Evolutionary conservation across 2,888 invertebrate species (phyloP).

Genomic region (Drosophila putrida): DNA sequence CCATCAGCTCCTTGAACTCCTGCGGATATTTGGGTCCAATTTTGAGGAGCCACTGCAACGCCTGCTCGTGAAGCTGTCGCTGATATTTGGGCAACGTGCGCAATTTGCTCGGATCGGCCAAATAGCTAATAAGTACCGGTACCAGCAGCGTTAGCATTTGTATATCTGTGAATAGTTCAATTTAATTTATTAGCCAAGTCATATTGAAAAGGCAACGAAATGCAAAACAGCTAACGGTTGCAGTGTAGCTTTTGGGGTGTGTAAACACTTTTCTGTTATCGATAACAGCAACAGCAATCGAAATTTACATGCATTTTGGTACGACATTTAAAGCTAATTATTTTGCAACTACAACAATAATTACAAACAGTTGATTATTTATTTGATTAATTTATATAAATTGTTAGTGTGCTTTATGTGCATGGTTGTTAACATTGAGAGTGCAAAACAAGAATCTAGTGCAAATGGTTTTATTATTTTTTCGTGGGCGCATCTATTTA

Average conservation of each 20-base stretch:
- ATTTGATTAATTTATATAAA: constrained; percentile 13
- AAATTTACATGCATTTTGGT: constrained; percentile 54
- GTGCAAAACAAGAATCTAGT: constrained; percentile 48
- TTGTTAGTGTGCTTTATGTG: constrained; percentile 30
- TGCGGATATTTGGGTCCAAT: constrained; percentile 97
- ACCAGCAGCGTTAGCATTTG: constrained; percentile 95
- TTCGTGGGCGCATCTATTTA: constrained; percentile 81
- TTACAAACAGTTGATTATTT: constrained; percentile 15
- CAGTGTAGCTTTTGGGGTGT: background rate
- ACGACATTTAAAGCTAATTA: constrained; percentile 71
- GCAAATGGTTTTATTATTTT: constrained; percentile 35
- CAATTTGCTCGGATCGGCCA: constrained; percentile 90
- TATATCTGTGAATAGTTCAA: constrained; percentile 88
- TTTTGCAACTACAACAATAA: constrained; percentile 44
- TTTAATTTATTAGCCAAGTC: background rate
- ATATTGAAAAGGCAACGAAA: background rate
- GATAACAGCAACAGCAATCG: constrained; percentile 26
- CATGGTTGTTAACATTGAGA: constrained; percentile 30
- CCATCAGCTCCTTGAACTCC: constrained; percentile 96
- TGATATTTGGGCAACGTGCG: constrained; percentile 88
- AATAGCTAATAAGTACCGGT: constrained; percentile 94
- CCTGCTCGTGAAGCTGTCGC: constrained; percentile 93
- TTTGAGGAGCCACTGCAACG: constrained; percentile 95
- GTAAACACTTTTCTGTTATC: constrained; percentile 10
- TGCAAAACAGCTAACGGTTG: constrained; percentile 30